phyloP scores from a whole-genome alignment of 2,113 vertebrate species.

The Ondatra zibethicus region DNA sequence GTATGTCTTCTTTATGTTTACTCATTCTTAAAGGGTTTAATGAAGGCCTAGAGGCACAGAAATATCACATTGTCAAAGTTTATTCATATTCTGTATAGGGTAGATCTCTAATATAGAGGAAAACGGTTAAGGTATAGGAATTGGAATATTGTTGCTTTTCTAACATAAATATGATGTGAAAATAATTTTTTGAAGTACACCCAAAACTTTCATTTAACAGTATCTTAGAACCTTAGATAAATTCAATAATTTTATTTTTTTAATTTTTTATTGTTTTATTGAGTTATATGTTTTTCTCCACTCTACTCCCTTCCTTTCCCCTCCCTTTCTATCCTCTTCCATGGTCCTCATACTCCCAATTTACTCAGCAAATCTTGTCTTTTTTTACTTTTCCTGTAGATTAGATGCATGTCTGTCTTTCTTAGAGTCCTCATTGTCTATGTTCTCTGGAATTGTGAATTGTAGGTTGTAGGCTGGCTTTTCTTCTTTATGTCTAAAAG shows the following conservation, averaged over 20 bases:
- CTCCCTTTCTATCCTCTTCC: too few relatives aligned
- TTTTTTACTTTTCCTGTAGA: too few relatives aligned
- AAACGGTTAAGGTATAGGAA: neutral
- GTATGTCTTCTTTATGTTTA: neutral
- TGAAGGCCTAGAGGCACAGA: slow-evolving; percentile 3
- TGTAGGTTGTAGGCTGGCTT: too few relatives aligned
- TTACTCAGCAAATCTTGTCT: too few relatives aligned
- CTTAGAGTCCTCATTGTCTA: too few relatives aligned
- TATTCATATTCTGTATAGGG: neutral
- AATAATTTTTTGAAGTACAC: neutral
- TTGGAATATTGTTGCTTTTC: neutral
- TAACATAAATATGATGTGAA: neutral
- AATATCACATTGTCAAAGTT: neutral
- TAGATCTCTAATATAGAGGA: neutral
- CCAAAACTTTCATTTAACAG: neutral
- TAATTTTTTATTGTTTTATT: neutral
- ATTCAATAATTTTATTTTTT: neutral
- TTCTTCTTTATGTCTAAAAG: too few relatives aligned
- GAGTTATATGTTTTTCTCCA: too few relatives aligned
- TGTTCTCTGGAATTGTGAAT: too few relatives aligned
- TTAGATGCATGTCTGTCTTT: too few relatives aligned
- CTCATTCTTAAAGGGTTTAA: neutral
- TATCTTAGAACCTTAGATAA: neutral
- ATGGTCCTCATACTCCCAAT: too few relatives aligned
- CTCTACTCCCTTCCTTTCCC: too few relatives aligned